phyloP scores from a whole-genome alignment of 2,113 vertebrate genomes.

The Osmerus mordax region DNA sequence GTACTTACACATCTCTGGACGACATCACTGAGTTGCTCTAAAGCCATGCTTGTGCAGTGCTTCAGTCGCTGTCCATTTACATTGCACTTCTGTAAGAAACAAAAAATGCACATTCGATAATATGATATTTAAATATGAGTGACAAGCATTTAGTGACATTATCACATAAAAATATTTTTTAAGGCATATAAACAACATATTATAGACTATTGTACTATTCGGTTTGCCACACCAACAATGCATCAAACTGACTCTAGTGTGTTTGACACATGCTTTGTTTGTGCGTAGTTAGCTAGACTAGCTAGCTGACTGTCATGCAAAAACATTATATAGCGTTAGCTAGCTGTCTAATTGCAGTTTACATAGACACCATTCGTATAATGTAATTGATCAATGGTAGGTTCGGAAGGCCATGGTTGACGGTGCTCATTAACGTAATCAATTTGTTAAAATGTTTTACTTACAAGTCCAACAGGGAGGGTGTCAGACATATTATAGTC shows the following conservation, averaged over 20 bases:
- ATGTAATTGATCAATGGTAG: too few species aligned
- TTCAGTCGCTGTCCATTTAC: slow-evolving; percentile 11
- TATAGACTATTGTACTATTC: neutral
- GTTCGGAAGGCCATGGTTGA: too few species aligned
- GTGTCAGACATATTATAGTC: neutral
- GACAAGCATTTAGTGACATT: too few species aligned
- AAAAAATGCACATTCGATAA: neutral
- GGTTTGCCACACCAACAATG: too few species aligned
- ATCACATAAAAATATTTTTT: too few species aligned
- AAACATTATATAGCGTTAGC: too few species aligned
- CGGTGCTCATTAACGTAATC: neutral
- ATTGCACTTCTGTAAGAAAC: neutral
- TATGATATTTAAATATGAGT: neutral
- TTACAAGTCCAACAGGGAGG: slow-evolving; percentile 7
- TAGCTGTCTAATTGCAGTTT: too few species aligned
- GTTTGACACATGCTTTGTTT: too few species aligned
- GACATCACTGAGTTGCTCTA: slow-evolving; percentile 87
- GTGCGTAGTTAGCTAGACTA: too few species aligned
- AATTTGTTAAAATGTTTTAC: neutral
- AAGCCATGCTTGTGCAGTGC: slow-evolving; percentile 74
- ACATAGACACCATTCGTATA: too few species aligned
- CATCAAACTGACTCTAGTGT: too few species aligned
- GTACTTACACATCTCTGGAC: slow-evolving; percentile 92
- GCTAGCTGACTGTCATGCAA: too few species aligned
- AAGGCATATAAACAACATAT: neutral